Base-by-base conservation (phyloP, 2,888 invertebrate genomes). In the Colletes collaris region DNA sequence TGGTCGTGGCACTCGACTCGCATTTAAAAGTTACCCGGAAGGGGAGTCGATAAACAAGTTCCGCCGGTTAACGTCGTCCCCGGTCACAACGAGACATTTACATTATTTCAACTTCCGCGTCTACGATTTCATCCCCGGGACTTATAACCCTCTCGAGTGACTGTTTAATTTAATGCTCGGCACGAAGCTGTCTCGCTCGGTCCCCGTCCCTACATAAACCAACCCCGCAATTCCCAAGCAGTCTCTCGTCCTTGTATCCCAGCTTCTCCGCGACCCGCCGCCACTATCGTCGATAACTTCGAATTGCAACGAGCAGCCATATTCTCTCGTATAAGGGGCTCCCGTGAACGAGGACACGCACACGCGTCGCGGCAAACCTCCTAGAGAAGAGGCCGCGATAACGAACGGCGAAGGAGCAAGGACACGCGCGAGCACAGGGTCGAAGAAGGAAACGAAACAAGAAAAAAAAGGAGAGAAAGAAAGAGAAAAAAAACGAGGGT, bases 211-310 rank as follows among this genome's bases (percentile, higher is more conserved):
- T 11, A 52, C 72, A 53, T 46, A 27, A 73, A 72, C 50, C 73
- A 66, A 50, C 56, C 71, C 60, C 35, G 37, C 8, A 46, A 46
- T 46, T 46, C 44, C 44, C 8, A 10, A 10, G 35, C 59, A 11
- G 13, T 19, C 16, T 19, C 60, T 27, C 16, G 52, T 52, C 16
- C 6, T 16, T 16, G 5, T 16, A 16, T 59, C 40, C 40, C 16
- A 10, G 19, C 19, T 55, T 46, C 50, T 8, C 46, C 10, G n/a
- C 19, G 37, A 7, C 19, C 66, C 53, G 16, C 44, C 52, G 46
- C 56, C 63, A 27, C n/a, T 46, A 60, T 60, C 81, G 82, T 74
- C 80, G 46, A 85, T 85, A 80, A 82, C 76, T 64, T 76, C 62
- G 75, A 75, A 75, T 82, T 70, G 79, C 84, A 60, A 75, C 81